These are phyloP conservation scores for Sebastes oblongus DNA, from an alignment of 2,797 vertebrate species.

Conservation along the genomic window DNA sequence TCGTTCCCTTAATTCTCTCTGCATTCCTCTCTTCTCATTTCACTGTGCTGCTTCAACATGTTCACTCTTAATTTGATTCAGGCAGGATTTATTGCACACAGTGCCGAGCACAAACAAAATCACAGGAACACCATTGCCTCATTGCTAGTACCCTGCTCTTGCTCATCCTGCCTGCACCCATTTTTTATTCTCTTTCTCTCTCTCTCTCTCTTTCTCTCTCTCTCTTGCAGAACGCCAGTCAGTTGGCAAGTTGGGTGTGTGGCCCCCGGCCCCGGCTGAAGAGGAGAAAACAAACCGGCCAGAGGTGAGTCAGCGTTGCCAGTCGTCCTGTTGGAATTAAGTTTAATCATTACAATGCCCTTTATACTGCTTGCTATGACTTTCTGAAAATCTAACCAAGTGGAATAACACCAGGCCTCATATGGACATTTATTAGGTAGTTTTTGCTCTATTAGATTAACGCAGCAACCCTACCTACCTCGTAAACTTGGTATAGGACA, in stretches of 20 bases:
- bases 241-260: constrained; percentile 47
- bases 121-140: constrained; percentile 16
- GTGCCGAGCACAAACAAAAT: constrained; percentile 5
- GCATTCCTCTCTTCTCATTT: not conserved
- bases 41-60: not conserved
- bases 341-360: not conserved
- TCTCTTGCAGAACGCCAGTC: constrained; percentile 54
- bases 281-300: constrained; percentile 31
- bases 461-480: not conserved
- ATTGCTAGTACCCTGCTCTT: not conserved
- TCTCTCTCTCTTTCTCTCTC: constrained; percentile 12
- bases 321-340: not conserved
- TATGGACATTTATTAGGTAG: not conserved
- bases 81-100: constrained; percentile 11
- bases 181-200: constrained; percentile 7
- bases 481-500: constrained; percentile 11
- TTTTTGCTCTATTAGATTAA: not conserved
- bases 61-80: constrained; percentile 26
- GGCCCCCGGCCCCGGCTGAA: constrained; percentile 58
- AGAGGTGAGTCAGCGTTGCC: constrained; percentile 54
- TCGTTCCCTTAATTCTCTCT: not conserved
- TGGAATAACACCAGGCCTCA: not conserved
- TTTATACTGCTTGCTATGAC: not conserved
- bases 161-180: not conserved
- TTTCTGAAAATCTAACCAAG: not conserved